Conservation (phyloP, 2,888 invertebrate species). For the Andrena dorsata region DNA sequence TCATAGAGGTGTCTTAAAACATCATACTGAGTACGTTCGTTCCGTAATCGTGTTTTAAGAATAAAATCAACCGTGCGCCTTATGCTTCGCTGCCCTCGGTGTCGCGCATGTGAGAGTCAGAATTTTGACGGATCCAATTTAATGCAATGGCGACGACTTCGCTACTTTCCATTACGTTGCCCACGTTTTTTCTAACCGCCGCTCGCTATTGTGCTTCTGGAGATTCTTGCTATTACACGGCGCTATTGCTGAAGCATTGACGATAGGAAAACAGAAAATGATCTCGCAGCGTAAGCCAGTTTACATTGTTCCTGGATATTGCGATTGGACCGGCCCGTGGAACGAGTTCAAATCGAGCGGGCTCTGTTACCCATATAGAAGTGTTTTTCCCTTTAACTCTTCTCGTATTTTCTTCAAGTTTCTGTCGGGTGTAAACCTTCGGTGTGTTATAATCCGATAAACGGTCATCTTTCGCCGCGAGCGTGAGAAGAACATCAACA, state of each 20-base stretch:
- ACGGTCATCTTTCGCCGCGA: not conserved
- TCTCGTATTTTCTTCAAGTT: not conserved
- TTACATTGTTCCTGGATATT: conserved; percentile 30
- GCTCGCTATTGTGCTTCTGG: conserved; percentile 14
- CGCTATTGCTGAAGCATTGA: conserved; percentile 40
- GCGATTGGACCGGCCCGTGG: conserved; percentile 50
- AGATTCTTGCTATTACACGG: conserved; percentile 20
- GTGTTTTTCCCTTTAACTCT: conserved; percentile 8
- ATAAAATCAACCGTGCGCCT: conserved; percentile 49
- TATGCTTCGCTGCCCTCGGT: conserved; percentile 20
- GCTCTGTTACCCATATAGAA: conserved; percentile 34
- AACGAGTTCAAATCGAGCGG: conserved; percentile 62
- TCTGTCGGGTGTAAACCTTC: not conserved
- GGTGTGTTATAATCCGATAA: conserved; percentile 1
- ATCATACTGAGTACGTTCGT: conserved; percentile 22
- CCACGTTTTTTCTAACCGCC: conserved; percentile 26
- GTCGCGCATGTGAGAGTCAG: conserved; percentile 68
- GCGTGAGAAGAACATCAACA: not conserved
- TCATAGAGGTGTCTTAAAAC: conserved; percentile 26
- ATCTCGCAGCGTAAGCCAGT: conserved; percentile 44
- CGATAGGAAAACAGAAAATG: conserved; percentile 43
- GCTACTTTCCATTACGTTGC: conserved; percentile 57
- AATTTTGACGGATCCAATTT: conserved; percentile 74
- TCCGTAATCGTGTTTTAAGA: conserved; percentile 13
- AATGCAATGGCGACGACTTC: conserved; percentile 73